Base-by-base conservation (phyloP, 2,797 vertebrate genomes). In the Lithobates sylvaticus region DNA sequence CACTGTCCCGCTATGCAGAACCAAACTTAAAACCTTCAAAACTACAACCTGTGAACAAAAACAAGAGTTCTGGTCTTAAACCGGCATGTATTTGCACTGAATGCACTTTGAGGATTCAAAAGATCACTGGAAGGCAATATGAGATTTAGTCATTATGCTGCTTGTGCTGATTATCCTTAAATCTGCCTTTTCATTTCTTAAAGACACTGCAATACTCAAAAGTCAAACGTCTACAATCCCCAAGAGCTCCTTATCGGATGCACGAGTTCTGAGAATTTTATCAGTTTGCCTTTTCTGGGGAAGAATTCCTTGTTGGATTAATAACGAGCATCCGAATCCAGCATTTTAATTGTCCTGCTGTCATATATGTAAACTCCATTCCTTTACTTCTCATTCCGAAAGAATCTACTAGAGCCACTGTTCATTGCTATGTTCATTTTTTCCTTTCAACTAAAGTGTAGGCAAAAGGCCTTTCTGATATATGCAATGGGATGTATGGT, bases 31-130 rank as follows among this genome's bases (percentile, higher is more conserved):
- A 90, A 92, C 94, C 86, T 94, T 95, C 88, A 96, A 96, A 94
- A 92, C 96, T 91, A 93, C 96, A 76, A 92, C 96, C 39, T 96
- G 95, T 88, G 95, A 94, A 92, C 94, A 96, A 91, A 96, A 96
- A 91, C 95, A 96, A 68, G 96, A 97, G 83, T 98, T 96, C 93
- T 97, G 96, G 96, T 97, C 96, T 89, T 99, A 95, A 95, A 90
- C 86, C 88, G 88, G 89, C 89, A 90, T 85, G 90, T 91, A 91
- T 93, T 95, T 95, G 95, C 95, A 94, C 94, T 95, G 93, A 95
- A 94, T 95, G 94, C 95, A 95, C 95, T 96, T 96, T 96, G 93
- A 93, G 93, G 93, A 93, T 88, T 89, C 89, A 86, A 89, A 91
- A 39, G 93, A 88, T 91, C 91, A 92, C 86, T 87, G 86, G 81